phyloP scores from a whole-genome alignment of 2,888 invertebrate genomes.

The Dryobota labecula region DNA sequence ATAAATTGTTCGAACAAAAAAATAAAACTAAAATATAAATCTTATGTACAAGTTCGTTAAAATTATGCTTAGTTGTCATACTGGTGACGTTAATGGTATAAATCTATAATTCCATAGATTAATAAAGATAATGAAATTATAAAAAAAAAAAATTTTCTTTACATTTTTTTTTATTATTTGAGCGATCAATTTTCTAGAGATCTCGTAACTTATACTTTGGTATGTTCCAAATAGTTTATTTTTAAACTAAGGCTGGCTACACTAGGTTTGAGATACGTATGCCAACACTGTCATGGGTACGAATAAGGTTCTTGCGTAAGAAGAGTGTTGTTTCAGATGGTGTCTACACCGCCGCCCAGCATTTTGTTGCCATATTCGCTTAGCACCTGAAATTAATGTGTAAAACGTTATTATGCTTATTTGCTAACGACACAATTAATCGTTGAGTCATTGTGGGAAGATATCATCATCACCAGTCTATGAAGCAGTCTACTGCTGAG shows the following conservation, averaged over 20 bases:
- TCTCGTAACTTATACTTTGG: constrained; percentile 84
- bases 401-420: no score
- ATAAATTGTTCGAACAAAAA: constrained; percentile 75
- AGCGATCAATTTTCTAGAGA: constrained; percentile 76
- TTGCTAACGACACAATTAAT: no score
- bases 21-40: constrained; percentile 58
- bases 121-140: constrained; percentile 48
- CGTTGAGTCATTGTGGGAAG: no score
- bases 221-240: constrained; percentile 77
- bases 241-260: constrained; percentile 59
- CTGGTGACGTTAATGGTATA: constrained; percentile 46
- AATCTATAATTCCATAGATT: constrained; percentile 48
- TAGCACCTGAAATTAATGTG: constrained; percentile 92
- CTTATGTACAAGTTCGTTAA: constrained; percentile 71
- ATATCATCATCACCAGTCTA: no score
- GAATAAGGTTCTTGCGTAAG: constrained; percentile 39
- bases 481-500: no score
- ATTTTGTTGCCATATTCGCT: constrained; percentile 96
- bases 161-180: constrained; percentile 68
- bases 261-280: constrained; percentile 51
- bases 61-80: constrained; percentile 63
- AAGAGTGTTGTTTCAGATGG: constrained; percentile 72
- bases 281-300: constrained; percentile 64
- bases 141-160: constrained; percentile 56
- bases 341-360: constrained; percentile 91